phyloP scores from a whole-genome alignment of 2,113 vertebrate species.

The Nesogale talazaci region DNA sequence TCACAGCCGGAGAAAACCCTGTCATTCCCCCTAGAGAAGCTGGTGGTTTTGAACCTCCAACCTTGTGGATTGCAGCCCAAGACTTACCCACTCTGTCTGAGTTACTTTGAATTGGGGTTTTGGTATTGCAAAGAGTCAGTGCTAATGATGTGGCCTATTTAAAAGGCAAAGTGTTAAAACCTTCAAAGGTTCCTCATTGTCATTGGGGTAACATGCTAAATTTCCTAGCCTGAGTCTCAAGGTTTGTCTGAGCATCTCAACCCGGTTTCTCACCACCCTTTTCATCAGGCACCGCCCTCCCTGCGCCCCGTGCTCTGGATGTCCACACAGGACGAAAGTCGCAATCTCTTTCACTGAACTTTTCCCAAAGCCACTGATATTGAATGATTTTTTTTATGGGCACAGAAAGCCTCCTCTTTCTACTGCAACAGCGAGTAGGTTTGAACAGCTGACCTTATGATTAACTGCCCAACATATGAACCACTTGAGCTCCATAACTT shows the following conservation, averaged over 20 bases:
- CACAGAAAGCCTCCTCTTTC: too few relatives aligned
- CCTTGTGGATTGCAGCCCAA: too few relatives aligned
- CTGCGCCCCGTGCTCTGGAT: background rate
- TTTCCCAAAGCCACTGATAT: background rate
- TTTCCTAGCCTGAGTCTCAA: background rate
- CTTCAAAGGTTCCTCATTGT: background rate
- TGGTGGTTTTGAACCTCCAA: too few relatives aligned
- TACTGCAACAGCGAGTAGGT: too few relatives aligned
- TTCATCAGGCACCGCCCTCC: background rate
- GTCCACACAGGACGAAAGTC: background rate
- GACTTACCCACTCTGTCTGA: background rate
- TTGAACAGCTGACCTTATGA: too few relatives aligned
- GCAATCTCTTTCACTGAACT: background rate
- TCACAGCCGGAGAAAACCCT: too few relatives aligned
- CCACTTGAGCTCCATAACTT: too few relatives aligned
- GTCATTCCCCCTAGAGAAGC: too few relatives aligned
- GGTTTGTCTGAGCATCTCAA: background rate
- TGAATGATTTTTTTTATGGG: too few relatives aligned
- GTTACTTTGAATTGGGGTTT: background rate
- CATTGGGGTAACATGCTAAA: background rate
- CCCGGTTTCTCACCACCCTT: background rate
- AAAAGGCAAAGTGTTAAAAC: conserved; percentile 1
- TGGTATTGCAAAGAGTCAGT: background rate
- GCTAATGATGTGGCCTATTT: background rate
- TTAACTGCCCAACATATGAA: too few relatives aligned